A percentile compares a stretch with the other conserved stretches of the same genome.
Conservation (phyloP, 2,888 invertebrate species). For the Agrochola lota region DNA sequence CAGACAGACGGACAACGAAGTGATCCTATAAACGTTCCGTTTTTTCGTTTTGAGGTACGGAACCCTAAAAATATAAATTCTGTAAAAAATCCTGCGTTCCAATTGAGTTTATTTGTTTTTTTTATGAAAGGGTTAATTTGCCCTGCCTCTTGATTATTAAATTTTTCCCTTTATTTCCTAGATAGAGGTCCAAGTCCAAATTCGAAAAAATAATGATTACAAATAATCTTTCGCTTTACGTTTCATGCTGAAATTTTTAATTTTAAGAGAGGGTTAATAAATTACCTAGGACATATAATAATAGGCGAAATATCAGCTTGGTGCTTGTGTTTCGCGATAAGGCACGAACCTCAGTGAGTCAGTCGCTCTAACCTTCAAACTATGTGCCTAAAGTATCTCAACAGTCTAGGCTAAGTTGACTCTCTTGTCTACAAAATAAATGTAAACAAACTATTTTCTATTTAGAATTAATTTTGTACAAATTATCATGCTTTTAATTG, state of each 20-base stretch:
- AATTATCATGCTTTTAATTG: no score
- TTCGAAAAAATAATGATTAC: not conserved
- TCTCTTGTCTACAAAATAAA: not conserved
- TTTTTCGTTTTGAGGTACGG: no score
- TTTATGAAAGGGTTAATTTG: not conserved
- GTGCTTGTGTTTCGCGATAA: conserved; percentile 73
- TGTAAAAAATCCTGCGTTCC: no score
- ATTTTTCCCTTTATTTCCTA: not conserved
- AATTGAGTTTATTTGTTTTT: no score
- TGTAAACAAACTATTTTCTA: not conserved
- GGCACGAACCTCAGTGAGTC: conserved; percentile 70
- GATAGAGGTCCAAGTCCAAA: not conserved
- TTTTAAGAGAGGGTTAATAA: conserved; percentile 62
- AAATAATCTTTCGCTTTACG: conserved; percentile 10
- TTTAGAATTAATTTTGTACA: conserved; percentile 16
- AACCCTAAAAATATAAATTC: no score
- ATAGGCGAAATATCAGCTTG: conserved; percentile 72
- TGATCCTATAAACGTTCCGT: no score
- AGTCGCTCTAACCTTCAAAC: conserved; percentile 64
- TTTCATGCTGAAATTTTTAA: conserved; percentile 42
- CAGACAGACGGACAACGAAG: no score
- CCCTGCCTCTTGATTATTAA: not conserved
- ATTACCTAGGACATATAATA: conserved; percentile 68
- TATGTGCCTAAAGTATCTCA: conserved; percentile 6
- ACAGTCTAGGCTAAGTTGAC: conserved; percentile 7